Conservation (phyloP, 2,888 invertebrate species). For the Pinctada fucata region DNA sequence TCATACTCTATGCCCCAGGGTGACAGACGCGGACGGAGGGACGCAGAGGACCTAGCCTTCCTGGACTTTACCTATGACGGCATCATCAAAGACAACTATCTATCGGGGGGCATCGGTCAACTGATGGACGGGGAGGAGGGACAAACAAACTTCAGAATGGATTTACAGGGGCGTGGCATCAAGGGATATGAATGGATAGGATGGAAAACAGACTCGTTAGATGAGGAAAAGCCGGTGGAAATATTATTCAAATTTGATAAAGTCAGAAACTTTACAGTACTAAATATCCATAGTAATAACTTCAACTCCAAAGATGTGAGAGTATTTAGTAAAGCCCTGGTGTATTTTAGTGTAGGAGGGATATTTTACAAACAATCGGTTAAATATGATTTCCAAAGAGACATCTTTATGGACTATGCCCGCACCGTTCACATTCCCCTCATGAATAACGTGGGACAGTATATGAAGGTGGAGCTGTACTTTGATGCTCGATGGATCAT, state of each 20-base stretch:
- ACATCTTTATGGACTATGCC: conserved; percentile 87
- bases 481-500: conserved; percentile 92
- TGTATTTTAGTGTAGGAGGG: conserved; percentile 88
- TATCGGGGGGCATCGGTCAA: conserved; percentile 89
- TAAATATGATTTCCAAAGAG: conserved; percentile 82
- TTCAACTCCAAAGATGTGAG: conserved; percentile 90
- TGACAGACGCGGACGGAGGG: conserved; percentile 82
- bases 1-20: conserved; percentile 94
- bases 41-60: conserved; percentile 85
- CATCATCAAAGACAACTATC: conserved; percentile 79
- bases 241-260: conserved; percentile 92
- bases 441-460: conserved; percentile 88
- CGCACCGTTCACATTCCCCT: conserved; percentile 89
- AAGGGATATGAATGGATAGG: conserved; percentile 92
- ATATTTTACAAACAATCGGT: conserved; percentile 87
- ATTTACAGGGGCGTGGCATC: conserved; percentile 81
- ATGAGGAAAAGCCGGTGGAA: conserved; percentile 83
- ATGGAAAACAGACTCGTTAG: conserved; percentile 83
- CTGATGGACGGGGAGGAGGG: conserved; percentile 88
- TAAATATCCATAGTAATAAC: conserved; percentile 90
- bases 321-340: conserved; percentile 88
- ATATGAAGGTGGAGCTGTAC: conserved; percentile 85
- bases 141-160: conserved; percentile 85
- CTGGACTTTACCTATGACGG: conserved; percentile 92
- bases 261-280: conserved; percentile 89